phyloP scores from a whole-genome alignment of 2,888 invertebrate species.

The Eilema depressum region DNA sequence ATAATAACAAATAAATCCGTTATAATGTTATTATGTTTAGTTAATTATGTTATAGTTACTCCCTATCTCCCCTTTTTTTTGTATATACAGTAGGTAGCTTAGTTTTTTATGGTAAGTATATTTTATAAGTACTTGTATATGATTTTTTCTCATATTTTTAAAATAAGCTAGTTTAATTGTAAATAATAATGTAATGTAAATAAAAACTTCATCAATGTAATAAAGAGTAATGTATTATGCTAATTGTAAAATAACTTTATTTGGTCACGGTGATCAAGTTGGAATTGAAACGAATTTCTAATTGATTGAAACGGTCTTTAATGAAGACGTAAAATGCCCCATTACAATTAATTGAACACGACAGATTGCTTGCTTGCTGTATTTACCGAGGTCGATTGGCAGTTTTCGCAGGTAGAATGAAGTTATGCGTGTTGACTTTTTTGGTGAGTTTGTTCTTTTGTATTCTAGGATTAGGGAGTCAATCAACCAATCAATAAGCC shows the following conservation, averaged over 20 bases:
- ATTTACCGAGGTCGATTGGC: slow-evolving; percentile 5
- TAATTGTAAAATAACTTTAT: background rate
- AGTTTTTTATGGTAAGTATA: no score
- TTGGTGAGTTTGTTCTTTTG: slow-evolving; percentile 1
- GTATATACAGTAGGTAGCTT: no score
- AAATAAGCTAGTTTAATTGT: no score
- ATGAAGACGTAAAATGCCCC: slow-evolving; percentile 32
- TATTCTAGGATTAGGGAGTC: background rate
- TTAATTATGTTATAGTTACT: no score
- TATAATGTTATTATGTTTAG: background rate
- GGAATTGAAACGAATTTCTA: slow-evolving; percentile 16
- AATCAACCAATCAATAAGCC: no score
- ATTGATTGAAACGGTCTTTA: slow-evolving; percentile 33
- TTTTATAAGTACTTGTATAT: no score
- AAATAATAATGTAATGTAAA: no score
- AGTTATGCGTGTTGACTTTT: slow-evolving; percentile 6
- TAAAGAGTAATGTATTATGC: no score
- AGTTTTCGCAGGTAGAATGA: background rate
- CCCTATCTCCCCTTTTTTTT: no score
- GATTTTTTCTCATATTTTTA: no score
- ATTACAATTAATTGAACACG: slow-evolving; percentile 42
- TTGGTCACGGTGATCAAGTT: slow-evolving; percentile 8
- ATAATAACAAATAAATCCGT: no score
- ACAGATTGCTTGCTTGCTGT: slow-evolving; percentile 24
- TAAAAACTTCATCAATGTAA: no score